Evolutionary conservation across 1,140 invertebrate genomes (phyloP).

Genomic region (Cherax quadricarinatus): DNA sequence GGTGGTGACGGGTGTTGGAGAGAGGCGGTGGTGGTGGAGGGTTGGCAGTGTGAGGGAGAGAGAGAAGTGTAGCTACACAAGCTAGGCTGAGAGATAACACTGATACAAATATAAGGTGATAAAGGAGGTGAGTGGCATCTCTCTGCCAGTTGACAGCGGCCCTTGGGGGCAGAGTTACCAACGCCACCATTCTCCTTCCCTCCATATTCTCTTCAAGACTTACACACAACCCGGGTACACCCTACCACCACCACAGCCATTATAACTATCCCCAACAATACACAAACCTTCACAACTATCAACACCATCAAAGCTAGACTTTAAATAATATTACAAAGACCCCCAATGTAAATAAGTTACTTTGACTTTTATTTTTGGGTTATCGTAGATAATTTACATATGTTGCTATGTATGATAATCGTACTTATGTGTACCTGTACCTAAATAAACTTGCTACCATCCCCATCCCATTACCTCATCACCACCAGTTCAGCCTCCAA

Average conservation of each 20-base stretch:
- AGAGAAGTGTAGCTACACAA: background rate
- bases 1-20: background rate
- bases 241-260: background rate
- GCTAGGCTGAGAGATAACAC: background rate
- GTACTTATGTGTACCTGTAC: no score
- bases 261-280: background rate
- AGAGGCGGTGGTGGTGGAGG: background rate
- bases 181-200: slow-evolving; percentile 25
- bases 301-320: no score
- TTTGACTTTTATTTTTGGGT: no score
- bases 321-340: no score
- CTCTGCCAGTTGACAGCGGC: slow-evolving; percentile 43
- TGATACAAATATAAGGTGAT: background rate
- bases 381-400: no score
- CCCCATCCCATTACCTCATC: no score
- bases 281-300: background rate
- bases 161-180: slow-evolving; percentile 44
- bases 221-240: background rate
- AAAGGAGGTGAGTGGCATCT: background rate
- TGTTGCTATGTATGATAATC: no score
- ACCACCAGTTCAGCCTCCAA: no score
- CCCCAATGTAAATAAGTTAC: no score
- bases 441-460: no score
- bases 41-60: background rate
- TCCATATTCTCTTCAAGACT: background rate